phyloP scores from a whole-genome alignment of 2,113 vertebrate species.

The Paradoxurus hermaphroditus region DNA sequence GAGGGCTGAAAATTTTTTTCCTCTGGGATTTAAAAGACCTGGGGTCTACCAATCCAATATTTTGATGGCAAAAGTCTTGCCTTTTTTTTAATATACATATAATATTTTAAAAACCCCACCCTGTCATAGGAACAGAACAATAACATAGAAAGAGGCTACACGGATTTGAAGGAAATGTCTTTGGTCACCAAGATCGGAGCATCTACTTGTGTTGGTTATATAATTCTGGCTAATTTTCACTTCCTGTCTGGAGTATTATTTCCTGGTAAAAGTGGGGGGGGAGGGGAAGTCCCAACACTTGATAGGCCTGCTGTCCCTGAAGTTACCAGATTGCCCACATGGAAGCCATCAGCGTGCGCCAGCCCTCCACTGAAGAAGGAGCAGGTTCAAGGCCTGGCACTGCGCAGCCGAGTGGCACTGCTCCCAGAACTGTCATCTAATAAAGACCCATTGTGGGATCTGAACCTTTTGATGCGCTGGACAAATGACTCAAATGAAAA shows the following conservation, averaged over 20 bases:
- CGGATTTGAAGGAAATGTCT: not conserved
- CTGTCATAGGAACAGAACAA: not conserved
- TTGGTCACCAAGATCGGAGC: not conserved
- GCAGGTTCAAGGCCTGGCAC: slow-evolving; percentile 63
- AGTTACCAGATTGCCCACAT: slow-evolving; percentile 28
- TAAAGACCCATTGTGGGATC: slow-evolving; percentile 56
- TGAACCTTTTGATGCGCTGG: not conserved
- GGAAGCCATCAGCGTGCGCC: not conserved
- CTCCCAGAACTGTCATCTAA: slow-evolving; percentile 63
- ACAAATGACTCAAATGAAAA: slow-evolving; percentile 64
- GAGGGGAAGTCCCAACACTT: not conserved
- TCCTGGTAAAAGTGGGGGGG: not conserved
- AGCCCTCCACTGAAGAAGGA: slow-evolving; percentile 20
- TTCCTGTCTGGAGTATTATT: not conserved
- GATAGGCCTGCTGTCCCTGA: not conserved
- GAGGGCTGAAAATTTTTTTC: not conserved
- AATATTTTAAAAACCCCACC: not conserved
- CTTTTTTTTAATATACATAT: not conserved
- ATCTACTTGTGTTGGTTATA: not conserved
- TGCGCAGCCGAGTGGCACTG: slow-evolving; percentile 41
- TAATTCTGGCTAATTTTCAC: not conserved
- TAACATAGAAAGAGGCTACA: not conserved
- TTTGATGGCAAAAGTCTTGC: not conserved
- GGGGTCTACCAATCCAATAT: not conserved
- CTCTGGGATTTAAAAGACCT: not conserved